phyloP scores from a whole-genome alignment of 2,113 vertebrate species.

The Mormyrus lacerda region DNA sequence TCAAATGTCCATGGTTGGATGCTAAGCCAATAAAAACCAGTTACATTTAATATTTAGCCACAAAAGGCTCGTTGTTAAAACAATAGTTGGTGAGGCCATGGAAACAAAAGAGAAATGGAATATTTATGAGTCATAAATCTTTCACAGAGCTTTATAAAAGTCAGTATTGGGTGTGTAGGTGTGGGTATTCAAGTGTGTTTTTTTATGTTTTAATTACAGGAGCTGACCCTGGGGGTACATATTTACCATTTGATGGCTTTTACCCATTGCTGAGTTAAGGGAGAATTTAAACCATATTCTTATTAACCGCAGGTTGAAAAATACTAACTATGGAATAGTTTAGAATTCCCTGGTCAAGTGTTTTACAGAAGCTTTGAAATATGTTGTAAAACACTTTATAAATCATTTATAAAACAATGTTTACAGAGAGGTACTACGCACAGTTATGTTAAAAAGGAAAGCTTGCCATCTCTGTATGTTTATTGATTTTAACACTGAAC shows the following conservation, averaged over 20 bases:
- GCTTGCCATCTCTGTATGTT: not conserved
- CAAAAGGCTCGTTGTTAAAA: not conserved
- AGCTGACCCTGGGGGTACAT: not conserved
- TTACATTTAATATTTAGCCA: slow-evolving; percentile 7
- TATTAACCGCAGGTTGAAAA: not conserved
- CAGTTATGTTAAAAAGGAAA: slow-evolving; percentile 19
- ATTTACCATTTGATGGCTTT: not conserved
- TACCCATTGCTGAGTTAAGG: not conserved
- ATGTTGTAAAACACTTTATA: not conserved
- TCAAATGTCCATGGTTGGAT: not conserved
- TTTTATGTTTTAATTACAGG: not conserved
- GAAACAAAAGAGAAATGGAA: not conserved
- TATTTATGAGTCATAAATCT: slow-evolving; percentile 2
- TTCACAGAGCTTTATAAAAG: not conserved
- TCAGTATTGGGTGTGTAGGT: not conserved
- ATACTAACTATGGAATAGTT: not conserved
- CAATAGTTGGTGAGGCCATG: not conserved
- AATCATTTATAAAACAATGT: not conserved
- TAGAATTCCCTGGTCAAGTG: not conserved
- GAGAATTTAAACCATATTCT: not conserved
- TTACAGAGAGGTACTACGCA: not conserved
- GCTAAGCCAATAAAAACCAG: not conserved
- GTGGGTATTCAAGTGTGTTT: not conserved
- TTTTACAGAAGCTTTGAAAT: not conserved
- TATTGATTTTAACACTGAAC: not conserved